Percentiles rank a stretch among this genome's conserved stretches.
Conservation (phyloP, 1,140 invertebrate genomes). For the Magallana angulata region DNA sequence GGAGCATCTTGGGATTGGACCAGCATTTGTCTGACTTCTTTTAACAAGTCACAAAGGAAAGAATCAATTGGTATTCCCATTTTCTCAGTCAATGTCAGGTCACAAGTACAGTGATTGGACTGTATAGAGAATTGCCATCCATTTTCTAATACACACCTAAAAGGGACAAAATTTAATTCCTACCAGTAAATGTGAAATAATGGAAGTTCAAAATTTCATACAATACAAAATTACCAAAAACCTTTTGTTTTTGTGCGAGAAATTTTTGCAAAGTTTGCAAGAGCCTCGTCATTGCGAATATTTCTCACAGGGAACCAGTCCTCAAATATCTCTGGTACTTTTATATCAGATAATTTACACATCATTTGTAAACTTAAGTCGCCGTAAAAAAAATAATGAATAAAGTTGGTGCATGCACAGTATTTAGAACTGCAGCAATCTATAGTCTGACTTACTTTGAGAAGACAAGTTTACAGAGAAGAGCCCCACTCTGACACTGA, state of each 20-base stretch:
- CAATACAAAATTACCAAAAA: too few species aligned
- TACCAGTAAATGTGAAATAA: too few species aligned
- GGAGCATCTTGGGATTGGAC: slow-evolving; percentile 48
- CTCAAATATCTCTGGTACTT: too few species aligned
- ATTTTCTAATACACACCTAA: slow-evolving; percentile 59
- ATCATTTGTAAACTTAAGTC: too few species aligned
- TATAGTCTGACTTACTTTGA: slow-evolving; percentile 67
- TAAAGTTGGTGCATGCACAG: not conserved
- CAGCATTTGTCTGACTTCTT: not conserved
- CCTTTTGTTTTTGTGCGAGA: too few species aligned
- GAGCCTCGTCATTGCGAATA: too few species aligned
- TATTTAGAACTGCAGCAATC: not conserved
- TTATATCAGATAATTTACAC: too few species aligned
- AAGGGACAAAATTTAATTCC: slow-evolving; percentile 5
- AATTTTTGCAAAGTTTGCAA: too few species aligned
- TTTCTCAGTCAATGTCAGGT: not conserved
- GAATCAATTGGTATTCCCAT: not conserved
- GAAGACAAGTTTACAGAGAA: slow-evolving; percentile 73
- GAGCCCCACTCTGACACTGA: slow-evolving; percentile 81
- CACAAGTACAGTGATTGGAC: not conserved
- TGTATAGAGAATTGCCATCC: slow-evolving; percentile 37
- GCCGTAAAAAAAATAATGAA: too few species aligned
- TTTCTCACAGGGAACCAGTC: too few species aligned
- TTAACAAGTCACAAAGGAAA: slow-evolving; percentile 40
- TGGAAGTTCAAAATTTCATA: too few species aligned